Percentiles rank a stretch among this genome's conserved stretches.
phyloP scores from a whole-genome alignment of 2,797 vertebrate species.

The Leontopithecus rosalia region DNA sequence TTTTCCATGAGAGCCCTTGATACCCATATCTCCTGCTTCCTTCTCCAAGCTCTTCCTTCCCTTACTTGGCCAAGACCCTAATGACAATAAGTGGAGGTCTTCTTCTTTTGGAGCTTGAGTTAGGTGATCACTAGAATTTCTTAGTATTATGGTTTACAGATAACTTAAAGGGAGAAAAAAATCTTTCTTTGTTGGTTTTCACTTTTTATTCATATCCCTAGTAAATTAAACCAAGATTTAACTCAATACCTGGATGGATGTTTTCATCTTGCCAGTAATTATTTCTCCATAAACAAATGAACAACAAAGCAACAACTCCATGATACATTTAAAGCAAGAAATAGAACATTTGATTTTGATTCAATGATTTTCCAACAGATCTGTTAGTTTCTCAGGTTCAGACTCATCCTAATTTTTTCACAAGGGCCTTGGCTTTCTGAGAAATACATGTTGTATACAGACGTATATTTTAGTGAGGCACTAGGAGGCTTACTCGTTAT shows the following conservation, averaged over 20 bases:
- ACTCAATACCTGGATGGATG: neutral
- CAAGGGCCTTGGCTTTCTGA: neutral
- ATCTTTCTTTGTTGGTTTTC: neutral
- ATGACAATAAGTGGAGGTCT: neutral
- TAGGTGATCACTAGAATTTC: neutral
- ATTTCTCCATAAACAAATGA: neutral
- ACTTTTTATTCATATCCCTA: neutral
- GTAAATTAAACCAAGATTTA: neutral
- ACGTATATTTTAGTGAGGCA: neutral
- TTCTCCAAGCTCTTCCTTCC: neutral
- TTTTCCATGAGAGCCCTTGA: neutral
- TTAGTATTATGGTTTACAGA: neutral
- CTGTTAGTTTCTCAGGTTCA: neutral
- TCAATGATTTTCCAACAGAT: neutral
- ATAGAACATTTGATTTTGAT: neutral
- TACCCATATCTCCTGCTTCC: neutral
- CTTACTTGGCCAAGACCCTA: neutral
- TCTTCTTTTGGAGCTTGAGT: neutral
- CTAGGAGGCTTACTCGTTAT: neutral
- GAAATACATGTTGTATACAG: neutral
- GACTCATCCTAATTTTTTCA: neutral
- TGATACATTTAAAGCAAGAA: conserved; percentile 11
- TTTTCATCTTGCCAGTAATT: neutral
- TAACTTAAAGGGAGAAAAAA: neutral
- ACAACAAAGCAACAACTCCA: neutral